Conservation (phyloP, 2,888 invertebrate species). For the Acanthosepion esculentum region DNA sequence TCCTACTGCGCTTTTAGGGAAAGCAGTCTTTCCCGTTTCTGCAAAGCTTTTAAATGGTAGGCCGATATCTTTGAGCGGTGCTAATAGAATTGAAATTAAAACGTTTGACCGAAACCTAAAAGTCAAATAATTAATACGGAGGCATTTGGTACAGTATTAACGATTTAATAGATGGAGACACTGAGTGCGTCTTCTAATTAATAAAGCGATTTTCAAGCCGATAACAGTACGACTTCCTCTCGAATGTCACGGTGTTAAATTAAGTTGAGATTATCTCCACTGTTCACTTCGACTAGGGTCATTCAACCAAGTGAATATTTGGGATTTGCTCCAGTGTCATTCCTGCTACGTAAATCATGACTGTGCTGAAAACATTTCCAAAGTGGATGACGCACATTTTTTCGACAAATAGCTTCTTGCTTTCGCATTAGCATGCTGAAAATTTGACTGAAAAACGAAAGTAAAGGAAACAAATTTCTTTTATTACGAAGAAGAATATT, state of each 20-base stretch:
- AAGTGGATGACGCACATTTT: no score
- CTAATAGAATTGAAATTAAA: not conserved
- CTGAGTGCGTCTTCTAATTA: not conserved
- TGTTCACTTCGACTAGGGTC: not conserved
- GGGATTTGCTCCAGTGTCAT: not conserved
- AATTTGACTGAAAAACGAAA: no score
- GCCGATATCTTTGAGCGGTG: not conserved
- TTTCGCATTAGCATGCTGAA: no score
- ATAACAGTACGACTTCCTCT: not conserved
- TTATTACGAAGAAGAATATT: no score
- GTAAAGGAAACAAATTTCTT: no score
- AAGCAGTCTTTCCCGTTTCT: no score
- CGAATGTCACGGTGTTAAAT: not conserved
- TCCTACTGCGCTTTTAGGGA: no score
- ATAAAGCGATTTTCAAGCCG: not conserved
- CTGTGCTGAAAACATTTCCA: not conserved
- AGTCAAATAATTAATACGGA: not conserved
- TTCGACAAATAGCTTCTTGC: no score
- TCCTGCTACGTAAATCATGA: not conserved
- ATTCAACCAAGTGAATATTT: not conserved
- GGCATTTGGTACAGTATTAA: not conserved
- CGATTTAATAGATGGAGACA: not conserved
- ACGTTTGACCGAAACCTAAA: not conserved
- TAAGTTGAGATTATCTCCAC: not conserved
- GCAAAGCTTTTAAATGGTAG: not conserved